Conservation (phyloP, 92 coral and sea anemone genomes). For the Parazoanthus atlanticus region DNA sequence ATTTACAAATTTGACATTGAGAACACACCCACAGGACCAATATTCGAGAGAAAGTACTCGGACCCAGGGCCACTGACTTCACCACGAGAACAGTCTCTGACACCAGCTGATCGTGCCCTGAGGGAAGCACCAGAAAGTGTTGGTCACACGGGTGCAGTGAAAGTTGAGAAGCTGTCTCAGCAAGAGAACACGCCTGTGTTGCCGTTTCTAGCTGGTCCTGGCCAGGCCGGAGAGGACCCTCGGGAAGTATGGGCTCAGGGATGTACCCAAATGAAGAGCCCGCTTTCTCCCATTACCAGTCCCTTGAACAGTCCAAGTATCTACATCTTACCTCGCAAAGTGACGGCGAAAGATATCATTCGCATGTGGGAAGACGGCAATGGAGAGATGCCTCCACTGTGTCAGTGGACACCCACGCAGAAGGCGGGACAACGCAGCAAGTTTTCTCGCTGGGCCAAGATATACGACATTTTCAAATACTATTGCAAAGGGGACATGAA, state of each 20-base stretch:
- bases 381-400: slow-evolving; percentile 85
- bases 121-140: slow-evolving; percentile 6
- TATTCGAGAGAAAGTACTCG: slow-evolving; percentile 56
- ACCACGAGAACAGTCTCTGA: neutral
- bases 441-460: slow-evolving; percentile 99
- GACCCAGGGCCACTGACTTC: slow-evolving; percentile 10
- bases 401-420: slow-evolving; percentile 94
- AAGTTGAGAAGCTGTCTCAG: neutral
- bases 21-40: slow-evolving; percentile 79
- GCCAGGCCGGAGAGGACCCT: slow-evolving; percentile 1
- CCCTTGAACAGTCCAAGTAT: slow-evolving; percentile 53
- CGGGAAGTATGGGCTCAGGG: neutral
- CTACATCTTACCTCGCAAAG: slow-evolving; percentile 91
- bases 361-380: slow-evolving; percentile 93
- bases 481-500: slow-evolving; percentile 85
- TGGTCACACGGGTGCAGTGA: slow-evolving; percentile 5
- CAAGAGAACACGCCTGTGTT: slow-evolving; percentile 1
- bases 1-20: slow-evolving; percentile 92
- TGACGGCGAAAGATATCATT: slow-evolving; percentile 93
- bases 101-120: neutral
- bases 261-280: slow-evolving; percentile 17
- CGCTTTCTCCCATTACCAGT: slow-evolving; percentile 33
- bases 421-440: slow-evolving; percentile 97
- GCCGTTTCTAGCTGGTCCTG: neutral
- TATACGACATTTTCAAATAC: slow-evolving; percentile 96